Evolutionary conservation across 2,113 vertebrate genomes (phyloP).

Genomic region (Cinclus cinclus): DNA sequence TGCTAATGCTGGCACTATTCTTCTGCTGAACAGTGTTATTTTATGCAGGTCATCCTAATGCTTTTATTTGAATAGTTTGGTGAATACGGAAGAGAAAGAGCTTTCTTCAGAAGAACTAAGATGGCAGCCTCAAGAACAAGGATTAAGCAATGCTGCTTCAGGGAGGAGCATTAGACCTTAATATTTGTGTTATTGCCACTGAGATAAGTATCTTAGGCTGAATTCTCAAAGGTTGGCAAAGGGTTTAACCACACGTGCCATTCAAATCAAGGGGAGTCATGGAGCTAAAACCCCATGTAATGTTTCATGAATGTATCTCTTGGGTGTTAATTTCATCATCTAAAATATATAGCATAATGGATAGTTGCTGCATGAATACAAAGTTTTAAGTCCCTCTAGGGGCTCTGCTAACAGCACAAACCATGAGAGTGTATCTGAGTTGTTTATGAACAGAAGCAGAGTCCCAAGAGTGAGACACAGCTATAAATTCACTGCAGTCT

Average conservation of each 20-base stretch:
- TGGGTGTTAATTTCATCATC: slow-evolving; percentile 63
- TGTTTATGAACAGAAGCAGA: slow-evolving; percentile 65
- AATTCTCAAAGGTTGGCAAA: slow-evolving; percentile 36
- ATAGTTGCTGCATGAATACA: slow-evolving; percentile 41
- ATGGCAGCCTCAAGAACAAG: neutral
- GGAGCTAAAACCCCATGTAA: slow-evolving; percentile 41
- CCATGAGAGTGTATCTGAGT: slow-evolving; percentile 50
- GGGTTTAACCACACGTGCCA: neutral
- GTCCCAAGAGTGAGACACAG: slow-evolving; percentile 50
- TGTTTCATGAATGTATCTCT: slow-evolving; percentile 46
- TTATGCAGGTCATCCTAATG: neutral
- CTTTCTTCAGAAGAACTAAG: neutral
- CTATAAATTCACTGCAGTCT: slow-evolving; percentile 54
- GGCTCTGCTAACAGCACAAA: slow-evolving; percentile 45
- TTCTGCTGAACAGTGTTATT: neutral
- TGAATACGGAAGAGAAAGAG: neutral
- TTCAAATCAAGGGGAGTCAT: slow-evolving; percentile 28
- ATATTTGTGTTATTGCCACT: neutral
- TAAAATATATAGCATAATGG: slow-evolving; percentile 65
- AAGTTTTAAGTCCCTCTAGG: slow-evolving; percentile 57
- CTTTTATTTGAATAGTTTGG: neutral
- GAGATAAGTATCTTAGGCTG: slow-evolving; percentile 2
- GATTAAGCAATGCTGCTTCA: neutral
- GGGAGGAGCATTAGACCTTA: slow-evolving; percentile 18
- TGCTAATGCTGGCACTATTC: neutral